Conservation (phyloP, 2,888 invertebrate genomes). For the Slavum lentiscoides region DNA sequence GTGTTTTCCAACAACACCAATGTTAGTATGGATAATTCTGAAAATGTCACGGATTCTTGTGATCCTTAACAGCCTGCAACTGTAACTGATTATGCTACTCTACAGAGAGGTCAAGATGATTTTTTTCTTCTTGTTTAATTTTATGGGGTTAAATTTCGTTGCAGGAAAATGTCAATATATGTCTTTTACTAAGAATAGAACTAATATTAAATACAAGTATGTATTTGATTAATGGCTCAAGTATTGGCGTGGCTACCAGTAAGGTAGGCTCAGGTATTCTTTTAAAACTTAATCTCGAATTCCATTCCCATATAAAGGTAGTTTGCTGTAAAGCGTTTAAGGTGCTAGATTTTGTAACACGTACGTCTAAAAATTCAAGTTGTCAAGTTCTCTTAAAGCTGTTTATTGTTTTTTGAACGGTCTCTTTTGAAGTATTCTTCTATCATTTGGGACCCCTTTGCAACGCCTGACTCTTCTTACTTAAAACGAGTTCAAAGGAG, state of each 20-base stretch:
- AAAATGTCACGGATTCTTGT: no score
- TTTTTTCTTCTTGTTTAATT: constrained; percentile 4
- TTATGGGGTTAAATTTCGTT: constrained; percentile 5
- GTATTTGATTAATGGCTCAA: neutral
- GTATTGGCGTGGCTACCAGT: neutral
- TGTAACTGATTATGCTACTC: neutral
- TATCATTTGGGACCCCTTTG: neutral
- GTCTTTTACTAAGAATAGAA: neutral
- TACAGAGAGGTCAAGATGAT: neutral
- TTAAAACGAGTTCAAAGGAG: neutral
- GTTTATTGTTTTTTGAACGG: no score
- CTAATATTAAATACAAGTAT: neutral
- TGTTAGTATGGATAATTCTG: no score
- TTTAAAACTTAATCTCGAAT: neutral
- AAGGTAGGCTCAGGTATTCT: neutral
- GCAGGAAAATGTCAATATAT: neutral
- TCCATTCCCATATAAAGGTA: neutral
- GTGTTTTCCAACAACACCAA: no score
- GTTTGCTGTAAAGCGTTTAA: neutral
- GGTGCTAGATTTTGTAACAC: neutral
- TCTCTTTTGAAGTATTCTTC: neutral
- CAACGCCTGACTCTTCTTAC: neutral
- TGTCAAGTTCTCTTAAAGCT: neutral
- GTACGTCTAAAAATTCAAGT: neutral
- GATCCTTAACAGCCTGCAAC: no score